Evolutionary conservation across 2,888 invertebrate genomes (phyloP).

Genomic region (Phortica okadai): DNA sequence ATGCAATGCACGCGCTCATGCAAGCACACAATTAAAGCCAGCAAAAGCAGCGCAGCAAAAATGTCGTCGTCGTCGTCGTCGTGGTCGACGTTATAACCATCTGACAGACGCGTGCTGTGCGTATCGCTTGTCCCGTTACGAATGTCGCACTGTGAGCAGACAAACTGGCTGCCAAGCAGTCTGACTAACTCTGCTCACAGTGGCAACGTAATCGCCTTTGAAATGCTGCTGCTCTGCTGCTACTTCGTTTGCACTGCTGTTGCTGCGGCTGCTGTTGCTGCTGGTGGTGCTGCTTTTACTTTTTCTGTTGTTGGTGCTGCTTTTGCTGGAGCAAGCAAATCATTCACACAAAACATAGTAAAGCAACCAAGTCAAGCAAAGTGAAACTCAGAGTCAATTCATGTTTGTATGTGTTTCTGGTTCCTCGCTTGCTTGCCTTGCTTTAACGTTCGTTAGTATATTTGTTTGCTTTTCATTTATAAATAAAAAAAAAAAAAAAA

Average conservation of each 20-base stretch:
- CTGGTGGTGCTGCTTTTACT: background rate
- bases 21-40: background rate
- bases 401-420: background rate
- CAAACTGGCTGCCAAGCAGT: background rate
- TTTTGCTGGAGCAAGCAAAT: conserved; percentile 14
- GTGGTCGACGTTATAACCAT: background rate
- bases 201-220: conserved; percentile 2
- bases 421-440: background rate
- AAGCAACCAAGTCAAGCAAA: background rate
- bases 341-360: background rate
- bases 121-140: conserved; percentile 18
- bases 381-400: background rate
- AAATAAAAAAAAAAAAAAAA: background rate
- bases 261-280: background rate
- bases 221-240: background rate
- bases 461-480: conserved; percentile 1
- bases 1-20: background rate
- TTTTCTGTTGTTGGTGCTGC: conserved; percentile 3
- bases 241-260: no score
- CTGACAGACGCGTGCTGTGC: conserved; percentile 10
- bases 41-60: background rate
- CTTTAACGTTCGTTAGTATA: background rate
- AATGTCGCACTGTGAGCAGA: conserved; percentile 5
- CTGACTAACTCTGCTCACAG: conserved; percentile 16
- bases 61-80: background rate